Conservation (phyloP, 2,797 vertebrate genomes). For the Fistularia tabacaria region DNA sequence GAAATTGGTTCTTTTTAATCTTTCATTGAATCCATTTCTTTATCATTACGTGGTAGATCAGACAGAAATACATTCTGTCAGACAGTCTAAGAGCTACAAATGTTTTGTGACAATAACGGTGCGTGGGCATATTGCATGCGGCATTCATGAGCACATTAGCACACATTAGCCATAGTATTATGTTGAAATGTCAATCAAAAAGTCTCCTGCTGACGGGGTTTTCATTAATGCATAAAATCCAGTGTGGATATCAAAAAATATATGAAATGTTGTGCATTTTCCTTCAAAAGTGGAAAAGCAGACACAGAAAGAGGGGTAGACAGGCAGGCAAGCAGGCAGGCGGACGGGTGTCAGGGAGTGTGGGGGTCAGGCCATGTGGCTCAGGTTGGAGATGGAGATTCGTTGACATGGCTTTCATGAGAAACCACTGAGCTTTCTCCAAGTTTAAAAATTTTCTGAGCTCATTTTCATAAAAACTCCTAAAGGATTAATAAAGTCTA, state of each 20-base stretch:
- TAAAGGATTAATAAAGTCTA: constrained; percentile 41
- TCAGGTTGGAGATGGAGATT: constrained; percentile 26
- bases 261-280: constrained; percentile 44
- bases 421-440: constrained; percentile 24
- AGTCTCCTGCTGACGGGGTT: constrained; percentile 13
- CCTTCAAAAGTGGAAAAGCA: background rate
- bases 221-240: constrained; percentile 28
- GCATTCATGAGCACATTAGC: background rate
- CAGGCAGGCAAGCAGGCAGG: no score
- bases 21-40: no score
- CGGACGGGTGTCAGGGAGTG: no score
- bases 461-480: constrained; percentile 39
- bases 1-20: no score
- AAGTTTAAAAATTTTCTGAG: constrained; percentile 35
- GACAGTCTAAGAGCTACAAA: no score
- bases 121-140: no score
- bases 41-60: no score
- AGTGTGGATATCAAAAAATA: constrained; percentile 51
- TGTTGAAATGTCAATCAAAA: constrained; percentile 22
- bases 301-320: no score
- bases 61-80: no score
- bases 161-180: constrained; percentile 1
- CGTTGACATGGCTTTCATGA: constrained; percentile 23
- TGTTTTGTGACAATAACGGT: no score
- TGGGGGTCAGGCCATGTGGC: background rate